These are phyloP conservation scores for Euzetes globulus DNA, from an alignment of 2,888 invertebrate species.

Conservation along the genomic window DNA sequence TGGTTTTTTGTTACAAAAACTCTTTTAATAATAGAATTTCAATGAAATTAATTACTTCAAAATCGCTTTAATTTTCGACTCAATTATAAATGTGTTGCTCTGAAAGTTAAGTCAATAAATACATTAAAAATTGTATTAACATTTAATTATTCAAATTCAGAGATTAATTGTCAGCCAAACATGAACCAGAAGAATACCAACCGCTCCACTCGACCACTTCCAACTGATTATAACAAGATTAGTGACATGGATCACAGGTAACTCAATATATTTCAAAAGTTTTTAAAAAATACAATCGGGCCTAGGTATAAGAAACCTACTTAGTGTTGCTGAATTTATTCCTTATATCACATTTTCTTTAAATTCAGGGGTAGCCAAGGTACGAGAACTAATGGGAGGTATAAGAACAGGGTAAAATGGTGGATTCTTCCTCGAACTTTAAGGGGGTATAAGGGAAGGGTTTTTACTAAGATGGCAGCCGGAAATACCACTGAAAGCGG, in stretches of 20 bases:
- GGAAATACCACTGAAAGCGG: too few relatives aligned
- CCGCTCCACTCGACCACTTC: background rate
- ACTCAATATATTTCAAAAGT: background rate
- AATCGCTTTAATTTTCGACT: background rate
- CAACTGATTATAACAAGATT: constrained; percentile 12
- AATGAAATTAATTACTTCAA: background rate
- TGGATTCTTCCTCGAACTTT: too few relatives aligned
- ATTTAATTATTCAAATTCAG: background rate
- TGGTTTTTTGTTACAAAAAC: background rate
- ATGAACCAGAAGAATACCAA: background rate
- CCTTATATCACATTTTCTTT: too few relatives aligned
- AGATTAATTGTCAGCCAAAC: constrained; percentile 1
- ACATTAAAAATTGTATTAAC: background rate
- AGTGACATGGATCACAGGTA: constrained; percentile 11
- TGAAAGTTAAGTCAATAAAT: background rate
- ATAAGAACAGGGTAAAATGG: too few relatives aligned
- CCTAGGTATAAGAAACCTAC: too few relatives aligned
- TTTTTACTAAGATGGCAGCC: too few relatives aligned
- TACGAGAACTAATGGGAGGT: too few relatives aligned
- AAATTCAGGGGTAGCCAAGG: too few relatives aligned
- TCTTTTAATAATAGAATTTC: too few relatives aligned
- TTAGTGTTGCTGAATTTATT: too few relatives aligned
- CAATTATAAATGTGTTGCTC: background rate
- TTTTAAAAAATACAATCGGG: too few relatives aligned
- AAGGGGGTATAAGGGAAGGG: too few relatives aligned